Evolutionary conservation across 2,888 invertebrate species (phyloP).

Genomic region (Helleia helle): DNA sequence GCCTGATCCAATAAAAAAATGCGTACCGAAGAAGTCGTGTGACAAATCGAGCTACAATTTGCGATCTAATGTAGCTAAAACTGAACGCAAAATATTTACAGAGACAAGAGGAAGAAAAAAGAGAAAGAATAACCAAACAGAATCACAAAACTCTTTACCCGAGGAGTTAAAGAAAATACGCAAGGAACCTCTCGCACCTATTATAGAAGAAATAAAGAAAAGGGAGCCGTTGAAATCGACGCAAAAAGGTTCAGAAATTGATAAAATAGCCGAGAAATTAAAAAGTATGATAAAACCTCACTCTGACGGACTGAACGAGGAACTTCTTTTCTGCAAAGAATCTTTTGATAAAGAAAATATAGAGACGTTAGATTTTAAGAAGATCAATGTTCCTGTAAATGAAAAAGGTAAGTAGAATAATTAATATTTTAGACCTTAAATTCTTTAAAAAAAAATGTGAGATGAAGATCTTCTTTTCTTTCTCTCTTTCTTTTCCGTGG

Average conservation of each 20-base stretch:
- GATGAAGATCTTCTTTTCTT: no score
- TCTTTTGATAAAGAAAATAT: conserved; percentile 38
- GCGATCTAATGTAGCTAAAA: conserved; percentile 47
- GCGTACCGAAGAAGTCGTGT: conserved; percentile 30
- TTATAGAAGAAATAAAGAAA: conserved; percentile 53
- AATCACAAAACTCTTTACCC: conserved; percentile 19
- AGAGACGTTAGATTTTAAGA: conserved; percentile 17
- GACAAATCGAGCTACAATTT: conserved; percentile 50
- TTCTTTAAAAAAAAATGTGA: no score
- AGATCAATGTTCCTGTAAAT: conserved; percentile 9
- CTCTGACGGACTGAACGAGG: conserved; percentile 41
- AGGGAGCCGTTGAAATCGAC: conserved; percentile 40
- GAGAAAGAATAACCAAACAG: conserved; percentile 18
- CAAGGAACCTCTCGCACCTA: conserved; percentile 53
- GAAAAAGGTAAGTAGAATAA: conserved; percentile 30
- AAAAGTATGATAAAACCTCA: conserved; percentile 44
- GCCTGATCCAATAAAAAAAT: conserved; percentile 31
- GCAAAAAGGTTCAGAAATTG: conserved; percentile 46
- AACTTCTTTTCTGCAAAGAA: conserved; percentile 49
- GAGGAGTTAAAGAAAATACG: conserved; percentile 15
- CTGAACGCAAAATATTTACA: conserved; percentile 43
- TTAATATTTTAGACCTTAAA: no score
- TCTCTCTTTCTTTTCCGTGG: no score
- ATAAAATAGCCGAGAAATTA: conserved; percentile 62
- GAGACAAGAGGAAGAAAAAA: conserved; percentile 34